Evolutionary conservation across 2,797 vertebrate species (phyloP).

Genomic region (Echiichthys vipera): DNA sequence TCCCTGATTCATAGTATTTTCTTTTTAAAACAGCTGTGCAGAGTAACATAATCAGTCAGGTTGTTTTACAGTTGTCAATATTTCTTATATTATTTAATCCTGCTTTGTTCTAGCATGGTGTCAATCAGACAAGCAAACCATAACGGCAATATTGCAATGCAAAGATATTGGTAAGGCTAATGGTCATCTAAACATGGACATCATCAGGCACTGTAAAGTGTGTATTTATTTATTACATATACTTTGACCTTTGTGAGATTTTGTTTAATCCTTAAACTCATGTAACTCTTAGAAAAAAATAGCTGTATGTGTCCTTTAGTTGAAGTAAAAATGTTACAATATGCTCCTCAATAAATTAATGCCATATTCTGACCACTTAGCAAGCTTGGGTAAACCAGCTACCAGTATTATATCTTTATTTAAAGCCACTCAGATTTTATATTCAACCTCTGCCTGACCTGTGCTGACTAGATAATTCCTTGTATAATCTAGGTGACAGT

Average conservation of each 20-base stretch:
- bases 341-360: slow-evolving; percentile 50
- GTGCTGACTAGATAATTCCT: slow-evolving; percentile 62
- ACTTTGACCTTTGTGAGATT: slow-evolving; percentile 40
- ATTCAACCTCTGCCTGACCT: slow-evolving; percentile 59
- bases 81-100: not conserved
- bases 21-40: slow-evolving; percentile 23
- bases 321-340: slow-evolving; percentile 24
- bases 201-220: slow-evolving; percentile 55
- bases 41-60: slow-evolving; percentile 16
- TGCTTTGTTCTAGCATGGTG: slow-evolving; percentile 8
- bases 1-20: not conserved
- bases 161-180: slow-evolving; percentile 41
- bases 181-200: slow-evolving; percentile 54
- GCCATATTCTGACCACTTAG: slow-evolving; percentile 53
- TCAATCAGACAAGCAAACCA: slow-evolving; percentile 32
- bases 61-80: slow-evolving; percentile 13
- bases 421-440: slow-evolving; percentile 68
- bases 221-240: slow-evolving; percentile 67
- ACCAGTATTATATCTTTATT: slow-evolving; percentile 80
- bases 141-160: slow-evolving; percentile 59
- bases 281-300: slow-evolving; percentile 36
- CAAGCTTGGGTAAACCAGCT: slow-evolving; percentile 68
- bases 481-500: slow-evolving; percentile 54
- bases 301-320: slow-evolving; percentile 38
- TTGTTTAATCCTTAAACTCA: slow-evolving; percentile 32